A percentile compares a stretch with the other conserved stretches of the same genome.
Evolutionary conservation across 1,140 invertebrate genomes (phyloP).

Genomic region (Phthorimaea operculella): DNA sequence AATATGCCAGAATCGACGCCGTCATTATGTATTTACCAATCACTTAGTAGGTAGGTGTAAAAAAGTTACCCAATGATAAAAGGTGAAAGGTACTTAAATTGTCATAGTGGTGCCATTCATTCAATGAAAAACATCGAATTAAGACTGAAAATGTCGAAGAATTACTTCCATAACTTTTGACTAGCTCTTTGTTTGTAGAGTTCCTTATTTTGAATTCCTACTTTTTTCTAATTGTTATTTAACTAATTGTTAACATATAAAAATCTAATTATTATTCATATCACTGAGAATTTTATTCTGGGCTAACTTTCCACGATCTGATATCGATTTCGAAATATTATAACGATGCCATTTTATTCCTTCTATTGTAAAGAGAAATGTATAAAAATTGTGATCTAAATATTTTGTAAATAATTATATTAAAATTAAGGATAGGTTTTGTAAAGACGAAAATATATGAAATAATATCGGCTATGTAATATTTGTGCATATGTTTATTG

Average conservation of each 20-base stretch:
- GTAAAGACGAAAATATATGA: constrained; percentile 19
- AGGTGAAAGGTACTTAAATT: constrained; percentile 45
- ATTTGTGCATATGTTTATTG: constrained; percentile 47
- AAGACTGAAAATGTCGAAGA: constrained; percentile 52
- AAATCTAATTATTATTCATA: too few relatives aligned
- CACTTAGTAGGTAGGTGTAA: constrained; percentile 18
- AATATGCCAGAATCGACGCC: too few relatives aligned
- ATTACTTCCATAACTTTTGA: constrained; percentile 13
- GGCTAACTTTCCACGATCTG: too few relatives aligned
- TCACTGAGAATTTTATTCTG: too few relatives aligned
- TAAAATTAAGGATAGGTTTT: constrained; percentile 24
- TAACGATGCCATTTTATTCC: not conserved
- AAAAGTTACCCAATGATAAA: not conserved
- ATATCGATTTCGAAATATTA: too few relatives aligned
- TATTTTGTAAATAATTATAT: constrained; percentile 28
- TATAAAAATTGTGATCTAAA: not conserved
- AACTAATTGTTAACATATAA: too few relatives aligned
- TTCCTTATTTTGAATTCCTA: too few relatives aligned
- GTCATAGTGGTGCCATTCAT: constrained; percentile 46
- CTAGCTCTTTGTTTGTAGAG: too few relatives aligned
- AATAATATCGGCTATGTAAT: constrained; percentile 24
- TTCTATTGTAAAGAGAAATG: not conserved
- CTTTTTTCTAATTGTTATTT: too few relatives aligned
- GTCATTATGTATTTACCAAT: not conserved
- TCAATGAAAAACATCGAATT: constrained; percentile 45